Evolutionary conservation across 2,113 vertebrate species (phyloP), one percentile per base, ranked within the genome.

Genomic region (Choloepus hoffmanni): DNA sequence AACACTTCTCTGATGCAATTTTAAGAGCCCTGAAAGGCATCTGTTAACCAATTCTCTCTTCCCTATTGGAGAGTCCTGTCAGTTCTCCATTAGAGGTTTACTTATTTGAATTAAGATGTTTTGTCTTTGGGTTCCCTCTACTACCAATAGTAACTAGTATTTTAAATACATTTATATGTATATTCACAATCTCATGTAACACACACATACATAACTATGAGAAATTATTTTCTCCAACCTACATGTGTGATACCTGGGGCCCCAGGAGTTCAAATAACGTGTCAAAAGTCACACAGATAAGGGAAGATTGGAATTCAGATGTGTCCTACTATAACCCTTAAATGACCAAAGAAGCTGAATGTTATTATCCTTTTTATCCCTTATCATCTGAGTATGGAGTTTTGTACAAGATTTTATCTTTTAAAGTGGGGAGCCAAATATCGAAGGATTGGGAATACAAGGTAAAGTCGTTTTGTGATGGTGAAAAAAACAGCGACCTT

Each of bases 221-320:
- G 62, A 88, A 88, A 62, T 82, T 67, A 60, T 65, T 87, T 94
- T 92, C 58, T 87, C 63, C 79, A 89, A 92, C 86, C 94, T 92
- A 36, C 36, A 92, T 60, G 40, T 45, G 36, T 87, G 30, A 77
- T 93, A 48, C 12, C 30, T 21, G 60, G 78, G 18, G 28, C 63
- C 24, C 68, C 85, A 89, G 16, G 53, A 95, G 14, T 89, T 92
- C 81, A 92, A 86, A 85, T 83, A 63, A 83, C 89, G 83, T 94
- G 23, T 26, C 72, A 86, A 95, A 95, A 65, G 24, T 65, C 77
- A 92, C 63, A 65, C 2, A 96, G 21, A 14, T 81, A 62, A 92
- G 24, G 33, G 48, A 89, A 55, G 62, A 50, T 84, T 95, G 84
- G 85, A 93, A 96, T 77, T 92, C 79, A 67, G 40, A 86, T 55